Base-by-base conservation (phyloP, 2,113 vertebrate genomes). In the Aspidoscelis tigris region DNA sequence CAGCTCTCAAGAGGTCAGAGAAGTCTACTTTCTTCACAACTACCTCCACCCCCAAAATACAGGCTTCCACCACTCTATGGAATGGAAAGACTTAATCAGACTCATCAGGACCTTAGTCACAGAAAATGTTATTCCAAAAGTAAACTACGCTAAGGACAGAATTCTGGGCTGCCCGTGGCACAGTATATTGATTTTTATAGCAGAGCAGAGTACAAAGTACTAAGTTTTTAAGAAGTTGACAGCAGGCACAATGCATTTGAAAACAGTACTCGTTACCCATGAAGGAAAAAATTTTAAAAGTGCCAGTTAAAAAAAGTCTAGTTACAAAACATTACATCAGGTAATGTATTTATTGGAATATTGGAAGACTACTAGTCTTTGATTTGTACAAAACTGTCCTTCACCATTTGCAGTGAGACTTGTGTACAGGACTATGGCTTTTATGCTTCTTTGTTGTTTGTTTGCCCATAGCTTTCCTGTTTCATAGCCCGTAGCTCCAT, bases 11-110 rank as follows among this genome's bases (percentile, higher is more conserved):
- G 47, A 55, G 2, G 8, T 7, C 0, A 41, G 12, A 20, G 20
- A 39, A 86, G 1, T 33, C 55, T 70, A 7, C 18, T 12, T 75
- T 58, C 64, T 76, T 75, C 24, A 41, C 58, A 8, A 61, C 71
- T 66, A 47, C 71, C 78, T 80, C 83, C 61, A 16, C 69, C 77
- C 12, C 89, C 86, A 79, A 88, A 89, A 87, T 80, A 94, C 39
- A 89, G 90, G 55, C 85, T 90, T 50, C 90, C 89, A 66, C 88
- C 88, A 50, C 5, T 0, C 47, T 91, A 90, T 2, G 55, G 82
- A 76, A 16, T 8, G 0, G 20, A 41, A 74, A 12, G 47, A 33
- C 39, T 53, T n/a, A 86, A 69, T 2, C 24, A 43, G 20, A 85
- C 33, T 0, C 0, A 16, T 41, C 10, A 55, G 1, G 12, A 41